A percentile compares a stretch with the other conserved stretches of the same genome.
These are phyloP conservation scores for Herpailurus yagouaroundi DNA, from an alignment of 2,113 vertebrate species.

Conservation along the genomic window DNA sequence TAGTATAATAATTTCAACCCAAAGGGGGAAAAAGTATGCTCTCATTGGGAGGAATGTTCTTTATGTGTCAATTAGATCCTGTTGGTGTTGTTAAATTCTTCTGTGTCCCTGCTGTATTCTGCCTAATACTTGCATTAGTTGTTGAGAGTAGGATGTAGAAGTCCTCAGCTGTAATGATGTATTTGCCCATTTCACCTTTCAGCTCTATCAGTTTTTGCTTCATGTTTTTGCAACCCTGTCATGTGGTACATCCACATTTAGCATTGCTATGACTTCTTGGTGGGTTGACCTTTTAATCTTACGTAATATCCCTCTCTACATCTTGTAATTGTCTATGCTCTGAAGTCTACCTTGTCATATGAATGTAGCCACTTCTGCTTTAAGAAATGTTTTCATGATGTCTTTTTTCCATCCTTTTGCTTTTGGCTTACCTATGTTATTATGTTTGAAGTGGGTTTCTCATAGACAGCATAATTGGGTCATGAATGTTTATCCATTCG, in stretches of 20 bases:
- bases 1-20: constrained; percentile 27
- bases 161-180: background rate
- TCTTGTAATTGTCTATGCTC: background rate
- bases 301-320: background rate
- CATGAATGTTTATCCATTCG: background rate
- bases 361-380: background rate
- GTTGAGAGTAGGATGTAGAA: background rate
- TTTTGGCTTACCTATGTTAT: background rate
- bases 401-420: background rate
- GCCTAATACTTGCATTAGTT: background rate
- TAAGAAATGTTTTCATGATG: background rate
- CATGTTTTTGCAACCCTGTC: background rate
- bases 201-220: background rate
- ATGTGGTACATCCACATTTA: background rate
- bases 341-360: background rate
- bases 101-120: background rate
- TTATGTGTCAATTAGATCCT: background rate
- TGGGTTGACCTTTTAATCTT: background rate
- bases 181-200: background rate
- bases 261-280: background rate
- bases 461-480: background rate
- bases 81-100: background rate
- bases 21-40: background rate
- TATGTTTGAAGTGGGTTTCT: background rate
- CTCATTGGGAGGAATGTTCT: background rate